Evolutionary conservation across 2,797 vertebrate species (phyloP).

Genomic region (Myoxocephalus aenaeus): DNA sequence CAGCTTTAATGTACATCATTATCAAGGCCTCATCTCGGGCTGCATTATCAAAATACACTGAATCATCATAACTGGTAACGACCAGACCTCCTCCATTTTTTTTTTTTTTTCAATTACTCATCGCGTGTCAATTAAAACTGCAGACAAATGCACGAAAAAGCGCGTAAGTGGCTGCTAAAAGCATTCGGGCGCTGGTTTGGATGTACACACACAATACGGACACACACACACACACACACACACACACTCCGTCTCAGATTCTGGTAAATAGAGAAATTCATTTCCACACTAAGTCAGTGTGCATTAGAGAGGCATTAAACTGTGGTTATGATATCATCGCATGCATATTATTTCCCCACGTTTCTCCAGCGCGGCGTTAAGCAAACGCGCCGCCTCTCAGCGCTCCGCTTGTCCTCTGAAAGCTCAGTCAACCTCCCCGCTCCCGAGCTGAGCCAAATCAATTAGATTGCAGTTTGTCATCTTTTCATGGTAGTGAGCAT

Average conservation of each 20-base stretch:
- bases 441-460: slow-evolving; percentile 58
- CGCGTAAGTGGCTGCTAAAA: slow-evolving; percentile 47
- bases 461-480: slow-evolving; percentile 63
- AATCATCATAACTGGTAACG: slow-evolving; percentile 76
- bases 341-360: slow-evolving; percentile 45
- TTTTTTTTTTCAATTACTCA: slow-evolving; percentile 66
- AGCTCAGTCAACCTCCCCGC: slow-evolving; percentile 43
- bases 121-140: slow-evolving; percentile 58
- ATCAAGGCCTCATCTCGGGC: slow-evolving; percentile 66
- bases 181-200: not conserved
- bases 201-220: slow-evolving; percentile 5
- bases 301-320: slow-evolving; percentile 38
- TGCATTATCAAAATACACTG: slow-evolving; percentile 76
- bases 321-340: slow-evolving; percentile 47
- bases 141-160: slow-evolving; percentile 34
- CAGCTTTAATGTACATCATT: slow-evolving; percentile 76
- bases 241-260: slow-evolving; percentile 2
- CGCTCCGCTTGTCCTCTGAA: slow-evolving; percentile 33
- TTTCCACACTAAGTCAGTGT: slow-evolving; percentile 43
- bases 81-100: slow-evolving; percentile 57
- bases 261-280: slow-evolving; percentile 53
- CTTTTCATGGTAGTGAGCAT: slow-evolving; percentile 65
- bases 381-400: slow-evolving; percentile 43
- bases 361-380: slow-evolving; percentile 20
- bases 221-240: not conserved